These are phyloP conservation scores for Gymnocypris eckloni DNA, from an alignment of 2,797 vertebrate species.

Conservation along the genomic window DNA sequence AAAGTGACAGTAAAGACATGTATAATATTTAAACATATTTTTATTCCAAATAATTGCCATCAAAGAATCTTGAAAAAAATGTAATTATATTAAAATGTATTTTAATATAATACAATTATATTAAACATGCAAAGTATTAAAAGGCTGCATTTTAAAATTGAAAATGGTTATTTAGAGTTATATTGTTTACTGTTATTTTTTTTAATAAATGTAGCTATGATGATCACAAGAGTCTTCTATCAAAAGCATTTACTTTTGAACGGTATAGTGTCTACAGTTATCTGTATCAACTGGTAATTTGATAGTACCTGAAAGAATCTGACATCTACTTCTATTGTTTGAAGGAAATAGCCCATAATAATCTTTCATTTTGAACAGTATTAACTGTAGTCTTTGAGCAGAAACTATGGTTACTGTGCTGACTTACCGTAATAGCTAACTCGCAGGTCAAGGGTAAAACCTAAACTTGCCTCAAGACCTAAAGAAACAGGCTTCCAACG, in stretches of 20 bases:
- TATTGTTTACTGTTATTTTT: background rate
- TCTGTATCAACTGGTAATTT: background rate
- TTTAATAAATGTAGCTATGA: background rate
- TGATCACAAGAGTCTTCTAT: background rate
- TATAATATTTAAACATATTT: background rate
- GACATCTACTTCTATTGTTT: background rate
- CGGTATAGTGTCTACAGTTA: background rate
- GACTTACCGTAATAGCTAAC: background rate
- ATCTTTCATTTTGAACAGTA: background rate
- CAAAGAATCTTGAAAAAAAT: background rate
- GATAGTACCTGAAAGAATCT: background rate
- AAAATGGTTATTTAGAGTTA: background rate
- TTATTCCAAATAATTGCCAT: background rate
- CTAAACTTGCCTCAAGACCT: constrained; percentile 10
- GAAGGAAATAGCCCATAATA: background rate
- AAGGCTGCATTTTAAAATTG: background rate
- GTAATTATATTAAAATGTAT: background rate
- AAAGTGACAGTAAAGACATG: background rate
- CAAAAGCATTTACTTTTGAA: background rate
- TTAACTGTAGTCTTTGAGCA: background rate
- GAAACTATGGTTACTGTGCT: constrained; percentile 16
- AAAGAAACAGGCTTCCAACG: constrained; percentile 23
- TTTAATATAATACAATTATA: background rate
- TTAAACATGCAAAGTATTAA: background rate
- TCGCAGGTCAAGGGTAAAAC: constrained; percentile 2